These are phyloP conservation scores for Thripadectes ignobilis DNA, from an alignment of 2,797 vertebrate species.

Conservation along the genomic window DNA sequence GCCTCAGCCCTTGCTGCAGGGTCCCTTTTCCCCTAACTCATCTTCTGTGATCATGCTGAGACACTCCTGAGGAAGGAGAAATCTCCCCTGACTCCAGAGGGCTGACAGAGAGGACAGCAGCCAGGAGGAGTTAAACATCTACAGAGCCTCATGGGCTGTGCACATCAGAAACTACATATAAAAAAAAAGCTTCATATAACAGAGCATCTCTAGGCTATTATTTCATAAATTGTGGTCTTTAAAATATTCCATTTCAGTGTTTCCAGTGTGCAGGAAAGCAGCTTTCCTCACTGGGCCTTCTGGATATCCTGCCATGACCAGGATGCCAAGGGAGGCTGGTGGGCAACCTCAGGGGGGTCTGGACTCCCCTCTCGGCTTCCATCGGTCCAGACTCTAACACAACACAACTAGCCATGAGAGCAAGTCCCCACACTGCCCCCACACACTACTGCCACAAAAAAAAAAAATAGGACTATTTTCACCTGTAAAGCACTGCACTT, in stretches of 20 bases:
- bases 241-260: background rate
- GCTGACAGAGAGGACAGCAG: background rate
- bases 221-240: background rate
- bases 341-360: background rate
- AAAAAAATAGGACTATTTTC: background rate
- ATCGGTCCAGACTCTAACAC: background rate
- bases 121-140: background rate
- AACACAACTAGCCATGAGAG: background rate
- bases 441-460: no score
- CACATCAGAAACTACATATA: background rate
- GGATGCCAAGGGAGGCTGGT: background rate
- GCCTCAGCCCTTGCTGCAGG: background rate
- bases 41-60: conserved; percentile 3
- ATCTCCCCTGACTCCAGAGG: background rate
- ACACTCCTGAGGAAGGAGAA: background rate
- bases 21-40: background rate
- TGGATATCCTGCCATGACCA: background rate
- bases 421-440: background rate
- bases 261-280: background rate
- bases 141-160: background rate
- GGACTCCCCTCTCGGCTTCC: background rate
- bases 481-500: background rate
- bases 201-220: background rate
- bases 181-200: background rate
- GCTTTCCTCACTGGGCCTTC: background rate